These are phyloP conservation scores for Dermolepida albohirtum DNA, from an alignment of 2,888 invertebrate genomes.

Conservation along the genomic window DNA sequence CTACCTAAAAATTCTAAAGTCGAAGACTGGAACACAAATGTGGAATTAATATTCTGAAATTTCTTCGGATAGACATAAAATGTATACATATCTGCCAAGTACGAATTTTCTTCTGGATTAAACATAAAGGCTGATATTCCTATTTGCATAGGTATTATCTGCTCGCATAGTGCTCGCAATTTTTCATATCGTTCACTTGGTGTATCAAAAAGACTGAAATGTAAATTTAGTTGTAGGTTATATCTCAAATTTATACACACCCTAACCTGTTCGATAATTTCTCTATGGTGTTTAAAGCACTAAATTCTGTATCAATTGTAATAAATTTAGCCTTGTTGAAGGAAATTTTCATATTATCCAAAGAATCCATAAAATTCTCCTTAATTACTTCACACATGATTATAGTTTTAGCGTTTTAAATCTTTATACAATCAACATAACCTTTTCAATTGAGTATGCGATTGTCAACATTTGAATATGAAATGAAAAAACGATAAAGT, in stretches of 20 bases:
- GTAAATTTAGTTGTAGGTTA: constrained; percentile 26
- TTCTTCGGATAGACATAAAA: constrained; percentile 77
- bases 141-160: constrained; percentile 75
- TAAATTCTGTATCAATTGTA: constrained; percentile 81
- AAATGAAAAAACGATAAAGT: too few relatives aligned
- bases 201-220: constrained; percentile 72
- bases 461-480: too few relatives aligned
- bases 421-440: too few relatives aligned
- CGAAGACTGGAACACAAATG: constrained; percentile 73
- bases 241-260: not conserved
- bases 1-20: constrained; percentile 73
- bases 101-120: constrained; percentile 70
- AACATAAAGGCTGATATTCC: constrained; percentile 76
- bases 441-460: too few relatives aligned
- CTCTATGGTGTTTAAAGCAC: constrained; percentile 66
- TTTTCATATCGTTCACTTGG: constrained; percentile 69
- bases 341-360: constrained; percentile 69
- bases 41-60: constrained; percentile 72
- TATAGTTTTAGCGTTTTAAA: not conserved
- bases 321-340: constrained; percentile 73
- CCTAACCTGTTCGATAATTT: constrained; percentile 45
- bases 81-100: constrained; percentile 72
- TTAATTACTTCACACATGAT: constrained; percentile 73
- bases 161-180: constrained; percentile 64
- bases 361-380: constrained; percentile 71